Percentiles rank a stretch among this genome's conserved stretches.
These are phyloP conservation scores for Goniozus legneri DNA, from an alignment of 1,140 invertebrate species.

Conservation along the genomic window DNA sequence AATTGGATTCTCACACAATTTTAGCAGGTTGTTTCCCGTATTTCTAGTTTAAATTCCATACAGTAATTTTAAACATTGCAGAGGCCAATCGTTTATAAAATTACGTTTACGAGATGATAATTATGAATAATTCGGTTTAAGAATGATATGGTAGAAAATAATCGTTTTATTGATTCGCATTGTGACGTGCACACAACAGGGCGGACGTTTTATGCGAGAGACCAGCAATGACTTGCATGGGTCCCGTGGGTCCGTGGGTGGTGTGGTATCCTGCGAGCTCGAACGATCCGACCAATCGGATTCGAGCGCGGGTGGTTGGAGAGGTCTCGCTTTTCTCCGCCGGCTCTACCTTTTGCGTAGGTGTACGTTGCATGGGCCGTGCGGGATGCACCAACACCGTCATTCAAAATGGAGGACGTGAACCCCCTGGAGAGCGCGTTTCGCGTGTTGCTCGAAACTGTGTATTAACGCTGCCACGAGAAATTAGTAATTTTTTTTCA, in stretches of 20 bases:
- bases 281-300: conserved; percentile 33
- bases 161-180: too few relatives aligned
- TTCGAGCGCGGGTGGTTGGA: conserved; percentile 40
- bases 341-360: conserved; percentile 31
- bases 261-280: conserved; percentile 26
- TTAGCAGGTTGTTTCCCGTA: too few relatives aligned
- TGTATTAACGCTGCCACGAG: neutral
- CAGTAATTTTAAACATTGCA: too few relatives aligned
- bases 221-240: conserved; percentile 18
- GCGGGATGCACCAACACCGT: conserved; percentile 35
- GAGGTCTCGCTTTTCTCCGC: conserved; percentile 26
- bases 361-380: conserved; percentile 29
- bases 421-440: neutral
- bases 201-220: conserved; percentile 12
- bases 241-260: conserved; percentile 25
- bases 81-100: too few relatives aligned
- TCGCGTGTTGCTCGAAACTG: conserved; percentile 9
- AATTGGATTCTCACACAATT: too few relatives aligned
- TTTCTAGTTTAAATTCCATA: too few relatives aligned
- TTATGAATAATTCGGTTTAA: too few relatives aligned
- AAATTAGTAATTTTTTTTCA: too few relatives aligned
- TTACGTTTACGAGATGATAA: too few relatives aligned
- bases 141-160: too few relatives aligned
- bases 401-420: conserved; percentile 41
- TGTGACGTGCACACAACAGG: too few relatives aligned